Conservation (phyloP, 2,797 vertebrate species). For the Pterois miles region DNA sequence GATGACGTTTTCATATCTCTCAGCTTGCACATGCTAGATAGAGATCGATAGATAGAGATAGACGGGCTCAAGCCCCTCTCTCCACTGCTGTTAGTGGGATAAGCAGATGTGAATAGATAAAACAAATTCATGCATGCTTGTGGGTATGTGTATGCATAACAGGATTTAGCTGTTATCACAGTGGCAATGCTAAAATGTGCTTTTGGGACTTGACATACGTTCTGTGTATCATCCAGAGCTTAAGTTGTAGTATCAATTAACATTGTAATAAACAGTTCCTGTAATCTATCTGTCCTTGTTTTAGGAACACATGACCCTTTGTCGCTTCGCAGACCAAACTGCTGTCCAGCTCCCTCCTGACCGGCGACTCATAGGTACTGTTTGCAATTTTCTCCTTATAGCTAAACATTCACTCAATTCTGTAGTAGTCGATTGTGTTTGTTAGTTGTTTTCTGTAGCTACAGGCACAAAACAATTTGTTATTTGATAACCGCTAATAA, state of each 20-base stretch:
- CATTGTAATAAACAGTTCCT: not conserved
- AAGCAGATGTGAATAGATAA: not conserved
- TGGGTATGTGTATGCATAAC: slow-evolving; percentile 5
- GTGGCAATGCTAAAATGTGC: not conserved
- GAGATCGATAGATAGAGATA: not conserved
- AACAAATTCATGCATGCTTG: not conserved
- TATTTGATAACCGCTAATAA: too few species aligned
- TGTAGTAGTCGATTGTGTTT: not conserved
- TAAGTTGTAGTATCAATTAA: not conserved
- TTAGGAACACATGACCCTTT: slow-evolving; percentile 98
- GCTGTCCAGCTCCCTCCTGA: slow-evolving; percentile 91
- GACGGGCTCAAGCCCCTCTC: not conserved
- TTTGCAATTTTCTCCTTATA: not conserved
- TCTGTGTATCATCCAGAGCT: not conserved
- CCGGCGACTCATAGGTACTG: slow-evolving; percentile 88
- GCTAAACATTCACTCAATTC: not conserved
- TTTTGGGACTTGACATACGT: not conserved
- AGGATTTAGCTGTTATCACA: not conserved
- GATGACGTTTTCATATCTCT: not conserved
- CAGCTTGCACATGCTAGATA: not conserved
- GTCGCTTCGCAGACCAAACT: slow-evolving; percentile 98
- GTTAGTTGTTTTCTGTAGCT: not conserved
- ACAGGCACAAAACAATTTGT: not conserved
- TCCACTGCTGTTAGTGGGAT: not conserved
- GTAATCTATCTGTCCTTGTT: slow-evolving; percentile 17